phyloP scores from a whole-genome alignment of 2,797 vertebrate species.

The Ptychadena robeensis region DNA sequence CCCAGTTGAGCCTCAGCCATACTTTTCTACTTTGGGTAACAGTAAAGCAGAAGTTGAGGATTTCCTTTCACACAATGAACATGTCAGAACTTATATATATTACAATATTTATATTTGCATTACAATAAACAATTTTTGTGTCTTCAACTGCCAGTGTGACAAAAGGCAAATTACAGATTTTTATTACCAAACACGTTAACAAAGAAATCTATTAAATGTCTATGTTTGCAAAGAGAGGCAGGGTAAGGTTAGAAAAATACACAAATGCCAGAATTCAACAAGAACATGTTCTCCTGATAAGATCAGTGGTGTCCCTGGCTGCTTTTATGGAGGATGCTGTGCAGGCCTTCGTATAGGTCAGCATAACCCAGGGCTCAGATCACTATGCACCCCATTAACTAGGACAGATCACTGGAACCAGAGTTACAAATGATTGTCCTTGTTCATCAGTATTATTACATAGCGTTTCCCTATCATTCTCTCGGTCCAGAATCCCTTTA shows the following conservation, averaged over 20 bases:
- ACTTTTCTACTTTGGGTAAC: too few relatives aligned
- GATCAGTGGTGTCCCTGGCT: background rate
- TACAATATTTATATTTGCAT: too few relatives aligned
- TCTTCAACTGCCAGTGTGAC: background rate
- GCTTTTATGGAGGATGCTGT: conserved; percentile 14
- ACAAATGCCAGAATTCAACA: background rate
- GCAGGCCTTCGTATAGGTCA: conserved; percentile 20
- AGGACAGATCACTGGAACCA: background rate
- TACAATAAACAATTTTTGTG: background rate
- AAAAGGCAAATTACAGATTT: background rate
- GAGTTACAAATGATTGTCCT: background rate
- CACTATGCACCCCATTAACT: background rate
- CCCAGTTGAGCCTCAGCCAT: too few relatives aligned
- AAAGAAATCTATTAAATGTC: background rate
- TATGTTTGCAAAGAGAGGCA: background rate
- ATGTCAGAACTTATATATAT: too few relatives aligned
- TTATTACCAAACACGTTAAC: background rate
- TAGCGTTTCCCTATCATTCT: background rate
- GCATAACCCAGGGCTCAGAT: background rate
- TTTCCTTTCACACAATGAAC: too few relatives aligned
- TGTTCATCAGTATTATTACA: background rate
- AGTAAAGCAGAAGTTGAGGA: too few relatives aligned
- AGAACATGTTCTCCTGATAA: conserved; percentile 8
- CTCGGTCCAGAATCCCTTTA: background rate
- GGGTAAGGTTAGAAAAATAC: conserved; percentile 3